phyloP scores from a whole-genome alignment of 1,140 invertebrate species.

The Papilio polyxenes region DNA sequence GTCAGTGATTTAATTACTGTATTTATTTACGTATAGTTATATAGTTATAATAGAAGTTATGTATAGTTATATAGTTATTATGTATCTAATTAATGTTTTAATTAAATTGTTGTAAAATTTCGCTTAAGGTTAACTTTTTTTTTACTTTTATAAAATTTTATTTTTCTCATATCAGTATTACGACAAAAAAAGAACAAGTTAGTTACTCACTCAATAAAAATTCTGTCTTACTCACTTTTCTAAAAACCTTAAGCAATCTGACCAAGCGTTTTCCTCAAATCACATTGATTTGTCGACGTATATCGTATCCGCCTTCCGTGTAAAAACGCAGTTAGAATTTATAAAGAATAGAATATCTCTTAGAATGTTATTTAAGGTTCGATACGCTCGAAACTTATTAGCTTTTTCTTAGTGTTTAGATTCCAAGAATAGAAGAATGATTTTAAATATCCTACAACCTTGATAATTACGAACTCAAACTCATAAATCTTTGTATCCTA shows the following conservation, averaged over 20 bases:
- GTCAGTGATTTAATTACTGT: too few species aligned
- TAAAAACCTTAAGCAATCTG: not conserved
- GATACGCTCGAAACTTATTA: not conserved
- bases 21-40: too few species aligned
- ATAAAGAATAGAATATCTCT: not conserved
- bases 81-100: too few species aligned
- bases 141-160: not conserved
- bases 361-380: not conserved
- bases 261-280: not conserved
- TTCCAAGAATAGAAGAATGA: not conserved
- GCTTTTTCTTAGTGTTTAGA: too few species aligned
- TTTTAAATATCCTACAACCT: not conserved
- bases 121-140: not conserved
- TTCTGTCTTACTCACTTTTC: not conserved
- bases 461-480: not conserved
- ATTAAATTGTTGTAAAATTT: not conserved
- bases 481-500: not conserved
- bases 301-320: not conserved
- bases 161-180: not conserved
- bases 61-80: too few species aligned
- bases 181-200: not conserved
- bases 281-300: not conserved
- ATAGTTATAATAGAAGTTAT: too few species aligned
- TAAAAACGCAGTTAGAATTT: slow-evolving; percentile 1
- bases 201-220: not conserved